A percentile compares a stretch with the other conserved stretches of the same genome.
phyloP scores from a whole-genome alignment of 2,888 invertebrate species.

The Andrena minutula region DNA sequence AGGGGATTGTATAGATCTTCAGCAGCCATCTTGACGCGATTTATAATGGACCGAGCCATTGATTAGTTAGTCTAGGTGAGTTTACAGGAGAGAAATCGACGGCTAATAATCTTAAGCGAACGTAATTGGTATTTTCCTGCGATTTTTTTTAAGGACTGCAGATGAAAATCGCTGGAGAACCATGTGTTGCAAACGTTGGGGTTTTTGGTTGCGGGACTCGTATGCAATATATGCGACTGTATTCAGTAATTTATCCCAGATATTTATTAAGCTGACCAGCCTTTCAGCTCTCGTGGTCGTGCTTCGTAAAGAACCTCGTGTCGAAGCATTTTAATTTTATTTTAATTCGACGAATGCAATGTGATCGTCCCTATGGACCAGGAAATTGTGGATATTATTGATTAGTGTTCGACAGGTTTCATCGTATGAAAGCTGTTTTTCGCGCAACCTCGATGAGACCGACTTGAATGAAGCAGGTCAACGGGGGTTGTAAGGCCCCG shows the following conservation, averaged over 20 bases:
- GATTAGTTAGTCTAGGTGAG: conserved; percentile 27
- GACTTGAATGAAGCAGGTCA: too few relatives aligned
- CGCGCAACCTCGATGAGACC: too few relatives aligned
- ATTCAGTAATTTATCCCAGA: conserved; percentile 48
- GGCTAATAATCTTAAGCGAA: conserved; percentile 23
- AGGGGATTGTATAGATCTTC: conserved; percentile 58
- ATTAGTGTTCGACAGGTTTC: background rate
- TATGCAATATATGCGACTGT: conserved; percentile 73
- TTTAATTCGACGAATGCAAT: conserved; percentile 1
- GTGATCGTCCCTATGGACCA: background rate
- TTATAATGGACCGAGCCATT: conserved; percentile 17
- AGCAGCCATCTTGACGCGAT: conserved; percentile 61
- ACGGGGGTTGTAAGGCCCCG: too few relatives aligned
- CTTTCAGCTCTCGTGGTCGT: background rate
- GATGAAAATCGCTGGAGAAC: conserved; percentile 61
- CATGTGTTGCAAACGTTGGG: conserved; percentile 51
- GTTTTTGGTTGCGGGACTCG: conserved; percentile 71
- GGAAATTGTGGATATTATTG: background rate
- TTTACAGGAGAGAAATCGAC: conserved; percentile 3
- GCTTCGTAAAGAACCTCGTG: background rate
- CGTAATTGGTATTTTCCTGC: conserved; percentile 21
- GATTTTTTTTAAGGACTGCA: conserved; percentile 32
- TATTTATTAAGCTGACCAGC: conserved; percentile 58
- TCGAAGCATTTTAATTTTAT: conserved; percentile 3
- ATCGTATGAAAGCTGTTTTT: background rate